These are phyloP conservation scores for Lordiphosa clarofinis DNA, from an alignment of 1,140 invertebrate species.

Conservation along the genomic window DNA sequence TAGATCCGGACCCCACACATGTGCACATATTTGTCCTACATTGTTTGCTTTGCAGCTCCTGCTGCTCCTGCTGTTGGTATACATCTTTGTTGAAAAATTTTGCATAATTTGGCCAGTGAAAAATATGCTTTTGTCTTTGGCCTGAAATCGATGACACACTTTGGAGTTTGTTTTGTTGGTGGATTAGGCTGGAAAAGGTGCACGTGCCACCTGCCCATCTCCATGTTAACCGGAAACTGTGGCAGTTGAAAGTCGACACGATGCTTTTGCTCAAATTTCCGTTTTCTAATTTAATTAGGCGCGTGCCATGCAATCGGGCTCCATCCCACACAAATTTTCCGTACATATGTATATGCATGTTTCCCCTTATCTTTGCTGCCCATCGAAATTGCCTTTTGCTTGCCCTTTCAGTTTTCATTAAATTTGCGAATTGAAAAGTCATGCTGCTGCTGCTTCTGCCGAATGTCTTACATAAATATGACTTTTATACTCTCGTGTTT, in stretches of 20 bases:
- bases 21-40: constrained; percentile 53
- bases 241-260: constrained; percentile 2
- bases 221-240: constrained; percentile 10
- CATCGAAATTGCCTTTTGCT: no score
- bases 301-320: constrained; percentile 45
- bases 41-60: constrained; percentile 38
- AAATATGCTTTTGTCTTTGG: constrained; percentile 60
- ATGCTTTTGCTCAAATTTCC: constrained; percentile 42
- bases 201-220: constrained; percentile 7
- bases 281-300: constrained; percentile 73
- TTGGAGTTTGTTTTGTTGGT: constrained; percentile 26
- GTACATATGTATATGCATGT: constrained; percentile 14
- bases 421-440: constrained; percentile 69
- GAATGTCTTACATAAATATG: constrained; percentile 71
- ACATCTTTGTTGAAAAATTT: constrained; percentile 35
- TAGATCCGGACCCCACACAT: constrained; percentile 8
- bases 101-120: constrained; percentile 58
- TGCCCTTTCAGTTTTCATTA: constrained; percentile 23
- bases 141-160: constrained; percentile 35
- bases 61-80: background rate
- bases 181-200: constrained; percentile 18
- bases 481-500: no score
- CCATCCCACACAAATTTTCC: constrained; percentile 14
- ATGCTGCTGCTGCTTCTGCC: constrained; percentile 47
- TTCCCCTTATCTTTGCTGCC: constrained; percentile 23